Base-by-base conservation (phyloP, 1,140 invertebrate genomes). In the Hypsibius dujardini region DNA sequence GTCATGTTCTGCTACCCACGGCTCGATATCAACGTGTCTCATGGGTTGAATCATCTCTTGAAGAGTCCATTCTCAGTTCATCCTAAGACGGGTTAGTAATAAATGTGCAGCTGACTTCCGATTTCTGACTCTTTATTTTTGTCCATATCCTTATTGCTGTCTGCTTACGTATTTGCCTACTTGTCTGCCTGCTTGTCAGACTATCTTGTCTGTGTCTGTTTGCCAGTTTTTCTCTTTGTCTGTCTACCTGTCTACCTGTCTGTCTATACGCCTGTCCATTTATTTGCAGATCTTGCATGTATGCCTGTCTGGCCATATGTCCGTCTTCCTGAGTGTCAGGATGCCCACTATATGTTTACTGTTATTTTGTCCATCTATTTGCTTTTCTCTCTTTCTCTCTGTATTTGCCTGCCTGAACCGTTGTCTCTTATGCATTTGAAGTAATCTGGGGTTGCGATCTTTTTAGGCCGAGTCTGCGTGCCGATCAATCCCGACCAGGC, bases 41-140 rank as follows among this genome's bases (percentile, higher is more conserved):
- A 91, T 83, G 92, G 92, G 1, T 81, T 95, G 47, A 97, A 98
- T 80, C 96, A 99, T 83, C 87, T 99, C 73, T 80, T 99, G 0
- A 99, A 99, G 80, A 87, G 91, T 69, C 95, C 95, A 1, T 99
- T 98, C 79, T 96, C 92, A 82, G 85, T 99, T 73, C 95, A 99
- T 83, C 95, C 96, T 1, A 95, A 97, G 81, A 98, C 94, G 56
- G 92, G 92, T 79, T 50, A 46, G 28, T 42, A 46, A n/a, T 46
- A 1, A 28, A 28, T 28, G 28, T 28, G 28, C 28, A 28, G 28
- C 28, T 28, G 28, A 28, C 28, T 28, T 28, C 28, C 28, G 28
- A 28, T 28, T 28, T 28, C 28, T 28, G 28, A 28, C 28, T 28
- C 28, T 28, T 28, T 28, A 28, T 28, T 28, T 28, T 28, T 28